phyloP scores from a whole-genome alignment of 2,797 vertebrate genomes.

The Notamacropus eugenii region DNA sequence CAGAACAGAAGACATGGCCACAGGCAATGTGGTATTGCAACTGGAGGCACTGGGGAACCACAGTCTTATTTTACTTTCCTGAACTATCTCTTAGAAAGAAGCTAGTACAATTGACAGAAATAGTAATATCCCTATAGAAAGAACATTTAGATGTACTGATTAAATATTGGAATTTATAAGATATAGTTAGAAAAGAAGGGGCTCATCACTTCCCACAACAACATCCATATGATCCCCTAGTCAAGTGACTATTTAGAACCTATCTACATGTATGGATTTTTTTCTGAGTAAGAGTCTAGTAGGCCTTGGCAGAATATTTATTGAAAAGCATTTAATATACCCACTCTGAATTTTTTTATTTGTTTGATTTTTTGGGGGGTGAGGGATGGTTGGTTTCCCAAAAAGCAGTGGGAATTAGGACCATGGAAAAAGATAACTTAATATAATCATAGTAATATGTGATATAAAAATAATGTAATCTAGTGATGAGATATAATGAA shows the following conservation, averaged over 20 bases:
- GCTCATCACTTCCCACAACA: neutral
- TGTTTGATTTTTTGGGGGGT: too few species aligned
- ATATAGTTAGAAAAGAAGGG: neutral
- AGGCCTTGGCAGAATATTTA: neutral
- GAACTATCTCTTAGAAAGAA: neutral
- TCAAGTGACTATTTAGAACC: neutral
- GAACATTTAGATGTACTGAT: neutral
- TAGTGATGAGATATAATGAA: too few species aligned
- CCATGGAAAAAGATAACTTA: neutral
- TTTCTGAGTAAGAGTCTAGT: neutral
- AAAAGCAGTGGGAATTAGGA: neutral
- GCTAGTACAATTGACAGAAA: neutral
- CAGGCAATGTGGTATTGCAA: neutral
- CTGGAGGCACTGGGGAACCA: neutral
- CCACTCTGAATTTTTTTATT: neutral
- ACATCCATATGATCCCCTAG: neutral
- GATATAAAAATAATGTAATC: neutral
- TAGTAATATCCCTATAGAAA: neutral
- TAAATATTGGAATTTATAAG: neutral
- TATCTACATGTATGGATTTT: neutral
- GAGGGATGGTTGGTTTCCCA: neutral
- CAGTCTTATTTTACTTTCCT: neutral
- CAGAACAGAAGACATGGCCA: neutral
- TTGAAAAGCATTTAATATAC: neutral
- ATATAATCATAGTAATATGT: neutral